Evolutionary conservation across 2,797 vertebrate species (phyloP), one percentile per base, ranked within the genome.

Genomic region (Zalophus californianus): DNA sequence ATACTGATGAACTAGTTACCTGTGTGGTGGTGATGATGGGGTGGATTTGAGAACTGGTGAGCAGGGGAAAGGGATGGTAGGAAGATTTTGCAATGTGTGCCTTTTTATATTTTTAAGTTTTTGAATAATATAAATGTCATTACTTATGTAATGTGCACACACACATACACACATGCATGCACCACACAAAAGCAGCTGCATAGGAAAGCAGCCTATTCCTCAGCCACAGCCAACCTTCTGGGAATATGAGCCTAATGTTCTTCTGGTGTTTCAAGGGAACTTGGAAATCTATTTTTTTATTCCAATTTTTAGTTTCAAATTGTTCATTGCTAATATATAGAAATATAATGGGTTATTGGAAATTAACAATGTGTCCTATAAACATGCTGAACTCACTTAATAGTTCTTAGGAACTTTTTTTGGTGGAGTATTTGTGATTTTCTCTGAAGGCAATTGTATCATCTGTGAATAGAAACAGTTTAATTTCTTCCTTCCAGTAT

Each of bases 251-350:
- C n/a, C n/a, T 20, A 91, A 56, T 56, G 23, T 64, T 93, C 21
- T 90, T 88, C 27, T 79, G 38, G 23, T n/a, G 93, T 95, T 84
- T 82, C 9, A 94, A 79, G 32, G 29, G 68, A 88, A 60, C 25
- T 52, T 68, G 14, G 35, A 86, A 88, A 86, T 87, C 62, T 54
- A 4, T 23, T 66, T 62, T 73, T 35, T 38, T 3, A 88, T 75
- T 11, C 32, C 10, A 80, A 20, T 12, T 78, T 91, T 93, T 62
- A 89, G 85, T 70, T 97, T 94, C 8, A n/a, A 77, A 79, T 50
- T 64, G 6, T 75, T 93, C 44, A 64, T 48, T 94, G 52, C 27
- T 60, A 84, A n/a, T 29, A 38, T 38, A 62, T 64, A 83, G 77
- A 84, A 54, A 52, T 75, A 85, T 2, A 68, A 0, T 48, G 58